Evolutionary conservation across 2,888 invertebrate species (phyloP).

Genomic region (Microctonus aethiopoides): DNA sequence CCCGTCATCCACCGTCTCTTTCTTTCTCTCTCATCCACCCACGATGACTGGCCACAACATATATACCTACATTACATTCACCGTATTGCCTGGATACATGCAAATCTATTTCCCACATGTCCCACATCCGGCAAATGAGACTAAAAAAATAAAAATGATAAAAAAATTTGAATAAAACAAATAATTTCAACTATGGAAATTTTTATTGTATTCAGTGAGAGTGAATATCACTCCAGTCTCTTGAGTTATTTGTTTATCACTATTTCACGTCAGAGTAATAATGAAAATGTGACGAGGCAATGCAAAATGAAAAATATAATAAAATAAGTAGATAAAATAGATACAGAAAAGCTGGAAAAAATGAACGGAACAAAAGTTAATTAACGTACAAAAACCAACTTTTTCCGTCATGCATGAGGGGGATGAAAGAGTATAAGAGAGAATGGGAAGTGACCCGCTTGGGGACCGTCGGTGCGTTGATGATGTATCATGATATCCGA

Average conservation of each 20-base stretch:
- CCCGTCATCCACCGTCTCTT: neutral
- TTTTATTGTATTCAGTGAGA: neutral
- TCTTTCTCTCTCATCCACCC: constrained; percentile 5
- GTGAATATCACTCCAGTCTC: neutral
- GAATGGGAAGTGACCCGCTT: neutral
- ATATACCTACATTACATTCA: neutral
- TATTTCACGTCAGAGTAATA: neutral
- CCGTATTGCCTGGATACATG: neutral
- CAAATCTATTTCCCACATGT: neutral
- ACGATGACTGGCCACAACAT: constrained; percentile 14
- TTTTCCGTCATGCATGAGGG: constrained; percentile 17
- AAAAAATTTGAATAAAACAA: neutral
- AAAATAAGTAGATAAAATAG: neutral
- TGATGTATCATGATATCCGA: constrained; percentile 24
- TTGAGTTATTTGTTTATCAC: constrained; percentile 16
- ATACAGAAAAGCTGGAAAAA: neutral
- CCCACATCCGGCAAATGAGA: neutral
- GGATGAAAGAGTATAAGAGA: neutral
- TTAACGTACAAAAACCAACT: constrained; percentile 38
- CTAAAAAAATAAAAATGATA: neutral
- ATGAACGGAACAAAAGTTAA: constrained; percentile 29
- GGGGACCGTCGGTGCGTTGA: constrained; percentile 9
- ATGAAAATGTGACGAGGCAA: neutral
- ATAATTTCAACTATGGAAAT: neutral
- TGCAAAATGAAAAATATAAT: neutral